Conservation (phyloP, 2,797 vertebrate genomes). For the Diplodus puntazzo region DNA sequence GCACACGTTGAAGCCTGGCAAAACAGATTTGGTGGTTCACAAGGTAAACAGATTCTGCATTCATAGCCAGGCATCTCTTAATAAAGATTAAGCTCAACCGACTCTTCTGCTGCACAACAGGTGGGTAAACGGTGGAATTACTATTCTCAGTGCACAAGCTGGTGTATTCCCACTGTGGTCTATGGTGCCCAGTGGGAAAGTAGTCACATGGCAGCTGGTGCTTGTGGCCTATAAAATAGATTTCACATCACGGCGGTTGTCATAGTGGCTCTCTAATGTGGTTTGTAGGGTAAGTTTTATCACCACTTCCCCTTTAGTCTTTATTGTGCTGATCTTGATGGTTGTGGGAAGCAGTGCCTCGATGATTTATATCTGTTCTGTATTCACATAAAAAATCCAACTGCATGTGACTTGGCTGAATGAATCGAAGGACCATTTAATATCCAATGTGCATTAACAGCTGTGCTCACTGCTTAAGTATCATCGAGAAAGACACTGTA, state of each 20-base stretch:
- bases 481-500: conserved; percentile 19
- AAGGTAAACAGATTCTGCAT: no score
- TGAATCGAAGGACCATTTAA: not conserved
- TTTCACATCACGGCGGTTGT: not conserved
- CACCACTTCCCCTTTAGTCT: not conserved
- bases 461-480: not conserved
- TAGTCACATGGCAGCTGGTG: not conserved
- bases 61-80: no score
- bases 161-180: not conserved
- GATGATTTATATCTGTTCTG: conserved; percentile 1
- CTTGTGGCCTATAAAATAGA: conserved; percentile 1
- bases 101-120: not conserved
- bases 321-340: not conserved
- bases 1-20: no score
- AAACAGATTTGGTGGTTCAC: no score
- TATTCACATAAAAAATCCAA: conserved; percentile 10
- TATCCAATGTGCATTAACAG: not conserved
- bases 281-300: conserved; percentile 4
- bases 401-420: conserved; percentile 10
- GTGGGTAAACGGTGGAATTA: not conserved
- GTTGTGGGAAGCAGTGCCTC: not conserved
- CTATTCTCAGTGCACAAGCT: not conserved
- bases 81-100: no score
- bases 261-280: not conserved
- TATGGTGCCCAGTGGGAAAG: not conserved